Conservation (phyloP, 2,888 invertebrate genomes). For the Trissoscelio sp. region DNA sequence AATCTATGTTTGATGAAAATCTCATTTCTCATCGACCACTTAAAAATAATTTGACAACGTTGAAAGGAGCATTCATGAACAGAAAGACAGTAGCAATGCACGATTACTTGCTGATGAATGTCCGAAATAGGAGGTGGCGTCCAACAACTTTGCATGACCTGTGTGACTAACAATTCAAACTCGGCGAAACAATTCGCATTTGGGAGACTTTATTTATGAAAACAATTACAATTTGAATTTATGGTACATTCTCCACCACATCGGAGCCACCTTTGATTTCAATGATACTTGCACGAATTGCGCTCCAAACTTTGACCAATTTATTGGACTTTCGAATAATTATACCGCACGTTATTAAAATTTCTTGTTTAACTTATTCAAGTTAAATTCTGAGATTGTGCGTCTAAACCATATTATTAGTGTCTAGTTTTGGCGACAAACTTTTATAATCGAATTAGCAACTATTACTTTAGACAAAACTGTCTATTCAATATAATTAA, state of each 20-base stretch:
- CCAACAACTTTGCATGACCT: constrained; percentile 39
- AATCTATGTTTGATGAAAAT: too few relatives aligned
- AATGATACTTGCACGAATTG: neutral
- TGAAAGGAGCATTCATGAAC: too few relatives aligned
- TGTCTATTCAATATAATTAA: too few relatives aligned
- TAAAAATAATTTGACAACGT: too few relatives aligned
- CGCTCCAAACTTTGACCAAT: constrained; percentile 16
- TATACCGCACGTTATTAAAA: neutral
- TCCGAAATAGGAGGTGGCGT: constrained; percentile 14
- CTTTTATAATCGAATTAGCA: neutral
- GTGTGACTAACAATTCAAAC: constrained; percentile 42
- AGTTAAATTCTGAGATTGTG: too few relatives aligned
- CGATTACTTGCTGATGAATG: constrained; percentile 46
- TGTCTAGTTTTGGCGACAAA: neutral
- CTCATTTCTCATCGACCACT: too few relatives aligned
- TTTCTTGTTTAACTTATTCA: neutral
- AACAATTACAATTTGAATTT: constrained; percentile 47
- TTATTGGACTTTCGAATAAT: neutral
- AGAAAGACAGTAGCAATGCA: constrained; percentile 1
- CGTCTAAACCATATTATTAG: too few relatives aligned
- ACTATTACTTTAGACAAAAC: too few relatives aligned
- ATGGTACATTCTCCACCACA: constrained; percentile 25
- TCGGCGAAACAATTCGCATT: constrained; percentile 50
- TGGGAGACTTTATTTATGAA: constrained; percentile 45
- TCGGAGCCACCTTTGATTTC: constrained; percentile 26